Conservation (phyloP, 2,888 invertebrate genomes). For the Papilio elwesi region DNA sequence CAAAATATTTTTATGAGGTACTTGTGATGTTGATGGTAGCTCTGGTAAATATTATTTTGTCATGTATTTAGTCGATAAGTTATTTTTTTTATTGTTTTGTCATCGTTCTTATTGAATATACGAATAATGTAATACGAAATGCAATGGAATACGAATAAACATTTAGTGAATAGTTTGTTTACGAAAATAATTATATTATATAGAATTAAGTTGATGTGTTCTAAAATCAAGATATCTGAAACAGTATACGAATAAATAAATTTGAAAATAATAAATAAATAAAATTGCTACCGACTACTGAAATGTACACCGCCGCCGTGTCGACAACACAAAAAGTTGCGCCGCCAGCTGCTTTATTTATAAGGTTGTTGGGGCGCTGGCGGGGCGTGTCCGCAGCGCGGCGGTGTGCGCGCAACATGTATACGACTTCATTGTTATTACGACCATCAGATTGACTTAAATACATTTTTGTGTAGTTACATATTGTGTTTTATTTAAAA, state of each 20-base stretch:
- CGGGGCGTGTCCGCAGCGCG: conserved; percentile 1
- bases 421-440: conserved; percentile 83
- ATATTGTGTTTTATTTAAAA: conserved; percentile 54
- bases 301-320: conserved; percentile 62
- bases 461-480: conserved; percentile 84
- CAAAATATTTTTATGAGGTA: conserved; percentile 69
- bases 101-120: conserved; percentile 57
- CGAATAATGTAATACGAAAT: conserved; percentile 53
- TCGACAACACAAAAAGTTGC: background rate
- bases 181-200: conserved; percentile 52
- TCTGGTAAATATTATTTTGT: conserved; percentile 64
- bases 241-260: conserved; percentile 79
- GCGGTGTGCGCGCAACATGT: conserved; percentile 74
- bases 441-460: conserved; percentile 80
- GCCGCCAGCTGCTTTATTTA: conserved; percentile 12
- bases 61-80: conserved; percentile 61
- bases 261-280: conserved; percentile 68
- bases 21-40: conserved; percentile 74
- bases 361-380: background rate
- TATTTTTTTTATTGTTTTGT: conserved; percentile 52
- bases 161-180: conserved; percentile 65
- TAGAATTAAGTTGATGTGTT: conserved; percentile 81
- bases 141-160: conserved; percentile 41
- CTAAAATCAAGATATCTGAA: conserved; percentile 82
- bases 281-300: conserved; percentile 65